Conservation (phyloP, 2,113 vertebrate genomes). For the human (Homo sapiens) region GRCh38 chr15:97461001-97461500, state of each 20-base stretch:
- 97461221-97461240: constrained; percentile 75
- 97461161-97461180: background rate
- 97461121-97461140: background rate
- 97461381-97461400: constrained; percentile 83
- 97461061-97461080: background rate
- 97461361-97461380: constrained; percentile 78
- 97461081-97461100: background rate
- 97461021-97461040: fast-evolving
- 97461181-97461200: background rate
- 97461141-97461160: background rate
- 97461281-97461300: constrained; percentile 77
- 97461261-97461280: constrained; percentile 70
- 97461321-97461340: constrained; percentile 70
- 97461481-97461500: constrained; percentile 54
- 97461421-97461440: constrained; percentile 76
- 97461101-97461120: background rate
- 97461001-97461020: background rate
- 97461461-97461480: constrained; percentile 62
- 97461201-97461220: constrained; percentile 58
- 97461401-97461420: constrained; percentile 73
- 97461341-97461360: constrained; percentile 79
- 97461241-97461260: constrained; percentile 61
- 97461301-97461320: constrained; percentile 76
- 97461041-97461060: background rate
- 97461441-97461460: constrained; percentile 79